Conservation (phyloP, 2,113 vertebrate species). For the Pomatorhinus ruficollis region DNA sequence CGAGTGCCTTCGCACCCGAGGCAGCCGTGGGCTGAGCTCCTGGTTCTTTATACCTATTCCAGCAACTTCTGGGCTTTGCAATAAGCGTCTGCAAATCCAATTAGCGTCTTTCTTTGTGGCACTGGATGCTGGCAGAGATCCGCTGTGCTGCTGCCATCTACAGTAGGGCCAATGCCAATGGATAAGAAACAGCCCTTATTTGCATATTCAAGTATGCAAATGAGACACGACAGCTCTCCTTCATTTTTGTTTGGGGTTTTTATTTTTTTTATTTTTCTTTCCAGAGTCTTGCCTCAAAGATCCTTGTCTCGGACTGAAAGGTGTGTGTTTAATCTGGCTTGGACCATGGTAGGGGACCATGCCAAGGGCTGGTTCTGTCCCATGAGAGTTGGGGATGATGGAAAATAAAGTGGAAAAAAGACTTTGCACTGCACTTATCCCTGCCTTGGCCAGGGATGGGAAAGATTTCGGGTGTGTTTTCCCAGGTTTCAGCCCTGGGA, state of each 20-base stretch:
- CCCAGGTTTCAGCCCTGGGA: not conserved
- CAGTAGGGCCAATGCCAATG: constrained; percentile 65
- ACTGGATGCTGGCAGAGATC: constrained; percentile 53
- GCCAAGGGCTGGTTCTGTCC: not conserved
- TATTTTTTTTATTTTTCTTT: not conserved
- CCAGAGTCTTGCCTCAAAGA: not conserved
- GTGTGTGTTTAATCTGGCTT: not conserved
- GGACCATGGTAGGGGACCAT: not conserved
- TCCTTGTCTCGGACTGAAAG: constrained; percentile 15
- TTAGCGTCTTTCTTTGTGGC: constrained; percentile 62
- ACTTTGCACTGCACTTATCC: not conserved
- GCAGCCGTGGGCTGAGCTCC: constrained; percentile 53
- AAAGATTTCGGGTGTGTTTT: not conserved
- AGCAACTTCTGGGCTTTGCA: constrained; percentile 64
- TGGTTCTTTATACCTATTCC: constrained; percentile 50
- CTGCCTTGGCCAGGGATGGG: not conserved
- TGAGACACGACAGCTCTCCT: not conserved
- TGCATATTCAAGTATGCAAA: constrained; percentile 64
- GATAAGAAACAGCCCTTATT: constrained; percentile 40
- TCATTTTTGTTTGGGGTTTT: constrained; percentile 5
- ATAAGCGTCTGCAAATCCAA: constrained; percentile 63
- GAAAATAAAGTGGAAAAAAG: not conserved
- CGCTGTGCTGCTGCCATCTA: constrained; percentile 67
- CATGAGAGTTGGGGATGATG: not conserved
- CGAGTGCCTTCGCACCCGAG: constrained; percentile 53